phyloP scores from a whole-genome alignment of 2,888 invertebrate genomes.

The Callimorpha dominula region DNA sequence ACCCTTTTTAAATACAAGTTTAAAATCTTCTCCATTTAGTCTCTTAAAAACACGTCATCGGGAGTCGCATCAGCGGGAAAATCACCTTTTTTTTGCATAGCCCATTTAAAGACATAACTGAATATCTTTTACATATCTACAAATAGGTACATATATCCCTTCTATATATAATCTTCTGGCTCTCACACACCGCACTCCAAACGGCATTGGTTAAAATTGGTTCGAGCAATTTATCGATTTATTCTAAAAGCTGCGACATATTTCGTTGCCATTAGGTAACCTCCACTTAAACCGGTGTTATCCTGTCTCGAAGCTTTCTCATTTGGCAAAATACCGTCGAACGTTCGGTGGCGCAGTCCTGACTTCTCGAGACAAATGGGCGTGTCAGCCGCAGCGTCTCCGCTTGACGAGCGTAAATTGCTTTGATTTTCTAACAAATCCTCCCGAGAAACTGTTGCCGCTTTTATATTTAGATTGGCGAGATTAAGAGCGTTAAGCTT shows the following conservation, averaged over 20 bases:
- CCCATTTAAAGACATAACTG: conserved; percentile 20
- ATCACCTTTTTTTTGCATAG: neutral
- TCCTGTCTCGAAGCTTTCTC: conserved; percentile 57
- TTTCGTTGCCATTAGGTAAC: conserved; percentile 55
- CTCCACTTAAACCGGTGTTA: conserved; percentile 57
- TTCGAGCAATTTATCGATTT: conserved; percentile 48
- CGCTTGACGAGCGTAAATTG: conserved; percentile 71
- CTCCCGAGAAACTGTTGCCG: conserved; percentile 55
- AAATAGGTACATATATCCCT: neutral
- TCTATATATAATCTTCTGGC: conserved; percentile 39
- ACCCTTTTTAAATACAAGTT: neutral
- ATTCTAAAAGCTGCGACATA: conserved; percentile 52
- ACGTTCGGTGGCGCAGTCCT: conserved; percentile 49
- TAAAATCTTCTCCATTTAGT: neutral
- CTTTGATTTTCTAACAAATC: conserved; percentile 72
- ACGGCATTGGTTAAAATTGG: conserved; percentile 33
- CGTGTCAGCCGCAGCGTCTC: conserved; percentile 67
- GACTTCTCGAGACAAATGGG: conserved; percentile 70
- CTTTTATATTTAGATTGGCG: conserved; percentile 54
- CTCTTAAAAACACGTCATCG: neutral
- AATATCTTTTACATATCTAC: conserved; percentile 2
- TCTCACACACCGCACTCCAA: conserved; percentile 38
- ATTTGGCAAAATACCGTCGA: conserved; percentile 57
- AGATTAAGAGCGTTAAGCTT: conserved; percentile 48
- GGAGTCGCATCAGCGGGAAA: neutral